phyloP scores from a whole-genome alignment of 30 jellyfish, hydroid and myxozoan genomes.

The Haliclystus octoradiatus region DNA sequence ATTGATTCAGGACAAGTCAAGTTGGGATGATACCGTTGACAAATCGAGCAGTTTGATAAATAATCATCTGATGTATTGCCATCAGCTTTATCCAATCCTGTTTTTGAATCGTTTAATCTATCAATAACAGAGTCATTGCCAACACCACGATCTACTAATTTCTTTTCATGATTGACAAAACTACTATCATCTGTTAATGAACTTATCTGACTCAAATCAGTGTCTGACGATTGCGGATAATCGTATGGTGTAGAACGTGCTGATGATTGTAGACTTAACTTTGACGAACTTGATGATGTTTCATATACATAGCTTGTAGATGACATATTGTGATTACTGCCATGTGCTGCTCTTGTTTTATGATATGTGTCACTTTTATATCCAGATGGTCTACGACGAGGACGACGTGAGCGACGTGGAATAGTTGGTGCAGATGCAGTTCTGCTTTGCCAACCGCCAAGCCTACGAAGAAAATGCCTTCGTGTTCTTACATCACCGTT shows the following conservation, averaged over 20 bases:
- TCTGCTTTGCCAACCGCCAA: slow-evolving; percentile 93
- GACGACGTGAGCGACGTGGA: slow-evolving; percentile 63
- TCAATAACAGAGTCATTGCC: background rate
- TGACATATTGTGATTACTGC: slow-evolving; percentile 18
- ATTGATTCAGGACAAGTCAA: slow-evolving; percentile 12
- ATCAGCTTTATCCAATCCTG: background rate
- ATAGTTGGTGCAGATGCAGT: slow-evolving; percentile 99
- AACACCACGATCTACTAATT: background rate
- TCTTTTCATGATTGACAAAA: slow-evolving; percentile 16
- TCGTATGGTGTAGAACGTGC: slow-evolving; percentile 46
- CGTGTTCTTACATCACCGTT: slow-evolving; percentile 65
- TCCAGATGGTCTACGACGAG: slow-evolving; percentile 29
- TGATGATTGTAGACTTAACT: slow-evolving; percentile 54
- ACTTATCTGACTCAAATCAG: slow-evolving; percentile 43
- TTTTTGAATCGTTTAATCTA: background rate
- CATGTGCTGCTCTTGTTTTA: slow-evolving; percentile 4
- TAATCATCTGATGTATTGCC: background rate
- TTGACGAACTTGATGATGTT: slow-evolving; percentile 70
- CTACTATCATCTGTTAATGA: slow-evolving; percentile 36
- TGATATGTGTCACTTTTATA: background rate
- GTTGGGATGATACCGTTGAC: slow-evolving; percentile 4
- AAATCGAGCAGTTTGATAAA: slow-evolving; percentile 11
- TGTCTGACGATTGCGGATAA: slow-evolving; percentile 18
- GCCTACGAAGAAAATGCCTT: slow-evolving; percentile 54
- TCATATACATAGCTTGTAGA: slow-evolving; percentile 74